Percentiles rank a stretch among this genome's conserved stretches.
Evolutionary conservation across 2,113 vertebrate species (phyloP).

Genomic region (Genyomyrus donnyi): DNA sequence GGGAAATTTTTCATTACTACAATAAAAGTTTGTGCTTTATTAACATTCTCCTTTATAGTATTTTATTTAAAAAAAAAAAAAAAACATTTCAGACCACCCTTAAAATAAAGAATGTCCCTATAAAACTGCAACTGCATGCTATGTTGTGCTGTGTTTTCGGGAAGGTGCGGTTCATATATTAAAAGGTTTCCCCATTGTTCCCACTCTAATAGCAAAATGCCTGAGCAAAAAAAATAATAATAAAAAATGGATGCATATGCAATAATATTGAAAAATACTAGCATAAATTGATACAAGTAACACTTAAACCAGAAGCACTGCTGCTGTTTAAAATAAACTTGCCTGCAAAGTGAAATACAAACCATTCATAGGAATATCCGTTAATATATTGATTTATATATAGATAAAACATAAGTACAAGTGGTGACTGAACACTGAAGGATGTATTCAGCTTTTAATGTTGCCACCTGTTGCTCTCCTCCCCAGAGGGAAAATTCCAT

Average conservation of each 20-base stretch:
- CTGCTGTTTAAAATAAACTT: neutral
- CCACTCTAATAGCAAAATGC: neutral
- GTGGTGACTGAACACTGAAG: constrained; percentile 17
- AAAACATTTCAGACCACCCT: neutral
- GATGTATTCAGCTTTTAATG: constrained; percentile 33
- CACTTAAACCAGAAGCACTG: neutral
- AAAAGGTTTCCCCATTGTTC: neutral
- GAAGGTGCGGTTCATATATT: neutral
- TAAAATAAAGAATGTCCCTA: neutral
- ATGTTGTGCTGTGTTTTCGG: neutral
- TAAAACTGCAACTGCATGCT: neutral
- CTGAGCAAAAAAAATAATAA: neutral
- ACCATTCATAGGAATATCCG: neutral
- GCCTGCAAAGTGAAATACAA: neutral
- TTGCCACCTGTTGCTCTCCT: constrained; percentile 51
- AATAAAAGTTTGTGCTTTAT: neutral
- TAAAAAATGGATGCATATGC: neutral
- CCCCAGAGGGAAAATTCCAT: constrained; percentile 44
- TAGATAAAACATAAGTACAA: neutral
- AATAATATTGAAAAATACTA: neutral
- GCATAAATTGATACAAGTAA: neutral
- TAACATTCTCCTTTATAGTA: neutral
- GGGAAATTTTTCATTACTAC: neutral
- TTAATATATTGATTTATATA: constrained; percentile 21
- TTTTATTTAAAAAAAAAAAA: too few relatives aligned